Base-by-base conservation (phyloP, 2,797 vertebrate species). In the Avahi laniger region DNA sequence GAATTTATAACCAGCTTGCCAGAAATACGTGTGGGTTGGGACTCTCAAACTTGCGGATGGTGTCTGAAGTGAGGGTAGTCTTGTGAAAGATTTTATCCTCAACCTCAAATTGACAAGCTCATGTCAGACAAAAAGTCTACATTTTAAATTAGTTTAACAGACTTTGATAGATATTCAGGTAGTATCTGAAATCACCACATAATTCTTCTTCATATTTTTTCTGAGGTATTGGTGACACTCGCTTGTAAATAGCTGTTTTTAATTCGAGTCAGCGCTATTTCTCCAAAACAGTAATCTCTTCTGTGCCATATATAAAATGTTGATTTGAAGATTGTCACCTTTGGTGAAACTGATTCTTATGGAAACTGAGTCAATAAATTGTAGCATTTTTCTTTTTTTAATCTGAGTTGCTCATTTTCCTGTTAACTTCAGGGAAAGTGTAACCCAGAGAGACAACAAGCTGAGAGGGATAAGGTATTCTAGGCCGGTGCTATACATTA, bases 131-230 rank as follows among this genome's bases (percentile, higher is more conserved):
- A 59, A 92, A 95, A 30, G 28, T 11, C 18, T 35, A 57, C 5
- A 41, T 48, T 96, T 92, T 28, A 67, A 87, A 33, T 96, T 87
- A 92, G 46, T 81, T 82, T 52, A 72, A 89, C 33, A 91, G 33
- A 73, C 10, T 52, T 59, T 76, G 48, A 67, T 54, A 54, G 20
- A 57, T 75, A 61, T 57, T 97, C 59, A 67, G 7, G 4, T 28
- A 93, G 46, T 72, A 67, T 84, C 38, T 96, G 17, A 93, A 78
- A 81, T 46, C 22, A 80, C 43, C 30, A 73, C n/a, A 76, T 33
- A 83, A 83, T 87, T 94, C 5, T 83, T 43, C 20, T 78, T 35
- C 28, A 43, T 75, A 86, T 76, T 90, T 70, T 46, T 38, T 43
- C 57, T 96, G 22, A 57, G 38, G 17, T 89, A 43, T 80, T 95